These are phyloP conservation scores for Melipona beecheii DNA, from an alignment of 2,888 invertebrate genomes.

Conservation along the genomic window DNA sequence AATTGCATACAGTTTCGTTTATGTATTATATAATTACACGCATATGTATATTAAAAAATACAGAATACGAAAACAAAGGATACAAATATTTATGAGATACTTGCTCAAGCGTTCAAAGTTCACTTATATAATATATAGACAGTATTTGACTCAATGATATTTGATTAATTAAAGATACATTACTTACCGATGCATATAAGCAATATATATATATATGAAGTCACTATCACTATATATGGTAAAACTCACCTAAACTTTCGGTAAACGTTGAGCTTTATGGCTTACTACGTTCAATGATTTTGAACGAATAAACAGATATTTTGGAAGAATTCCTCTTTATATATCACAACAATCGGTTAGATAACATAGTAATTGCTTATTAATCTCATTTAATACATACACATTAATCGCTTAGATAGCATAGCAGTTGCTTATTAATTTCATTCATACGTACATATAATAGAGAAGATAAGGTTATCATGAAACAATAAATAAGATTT, in stretches of 20 bases:
- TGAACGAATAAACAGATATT: neutral
- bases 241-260: neutral
- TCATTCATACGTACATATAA: neutral
- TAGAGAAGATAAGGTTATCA: slow-evolving; percentile 7
- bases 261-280: neutral
- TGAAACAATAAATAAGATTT: neutral
- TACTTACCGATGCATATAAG: too few species aligned
- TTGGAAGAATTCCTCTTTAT: neutral
- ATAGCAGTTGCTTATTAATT: neutral
- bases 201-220: too few species aligned
- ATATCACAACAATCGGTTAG: neutral
- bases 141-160: neutral
- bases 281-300: neutral
- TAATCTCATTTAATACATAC: neutral
- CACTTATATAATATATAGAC: neutral
- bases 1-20: neutral
- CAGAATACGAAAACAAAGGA: neutral
- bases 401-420: neutral
- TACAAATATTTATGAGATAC: neutral
- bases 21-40: neutral
- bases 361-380: neutral
- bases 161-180: slow-evolving; percentile 21
- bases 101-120: neutral
- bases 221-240: neutral
- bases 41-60: neutral